Evolutionary conservation across 2,888 invertebrate genomes (phyloP), one percentile per base, ranked within the genome.

Genomic region (Odontomyia ornata): DNA sequence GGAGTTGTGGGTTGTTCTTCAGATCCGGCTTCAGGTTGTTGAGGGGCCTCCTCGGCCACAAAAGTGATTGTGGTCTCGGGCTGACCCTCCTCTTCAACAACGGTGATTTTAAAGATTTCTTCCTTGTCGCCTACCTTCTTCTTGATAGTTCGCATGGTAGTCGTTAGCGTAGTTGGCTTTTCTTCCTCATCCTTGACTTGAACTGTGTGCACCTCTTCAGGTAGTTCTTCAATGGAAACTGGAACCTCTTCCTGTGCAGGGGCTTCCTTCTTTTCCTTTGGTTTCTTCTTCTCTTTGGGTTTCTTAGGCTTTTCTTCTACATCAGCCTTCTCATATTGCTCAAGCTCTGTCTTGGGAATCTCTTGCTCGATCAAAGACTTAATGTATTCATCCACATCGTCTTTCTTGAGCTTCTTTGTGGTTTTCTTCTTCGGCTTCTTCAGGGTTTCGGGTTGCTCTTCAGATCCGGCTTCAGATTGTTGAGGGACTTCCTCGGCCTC

Each of bases 321-420:
- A 30, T 85, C 85, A 9, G 85, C 81, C 80, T 87, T 87, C 81
- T 88, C 87, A 47, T 87, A 85, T 80, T 87, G 86, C 77, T 88
- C 86, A 1, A 86, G 83, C 79, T 86, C 87, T 0, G 86, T 85
- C 81, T 86, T 84, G 36, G 85, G 85, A 79, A 86, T 85, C 79
- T 86, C 86, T 78, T 85, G 83, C 75, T 86, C 86, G 76, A 86
- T 85, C 0, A 86, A 81, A 77, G 84, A 83, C 79, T 82, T 83
- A 60, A 86, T 85, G 75, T 86, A 86, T 57, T 86, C 85, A 30
- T 86, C 83, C 15, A 85, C 79, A 30, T 86, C 85, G 15, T 84
- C 83, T 43, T 85, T 85, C 21, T 83, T 83, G 5, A 87, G 84
- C 77, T 85, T 85, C 80, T 87, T 85, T 46, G 77, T 80, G 80